Conservation (phyloP, 2,888 invertebrate species). For the Heliconius sara region DNA sequence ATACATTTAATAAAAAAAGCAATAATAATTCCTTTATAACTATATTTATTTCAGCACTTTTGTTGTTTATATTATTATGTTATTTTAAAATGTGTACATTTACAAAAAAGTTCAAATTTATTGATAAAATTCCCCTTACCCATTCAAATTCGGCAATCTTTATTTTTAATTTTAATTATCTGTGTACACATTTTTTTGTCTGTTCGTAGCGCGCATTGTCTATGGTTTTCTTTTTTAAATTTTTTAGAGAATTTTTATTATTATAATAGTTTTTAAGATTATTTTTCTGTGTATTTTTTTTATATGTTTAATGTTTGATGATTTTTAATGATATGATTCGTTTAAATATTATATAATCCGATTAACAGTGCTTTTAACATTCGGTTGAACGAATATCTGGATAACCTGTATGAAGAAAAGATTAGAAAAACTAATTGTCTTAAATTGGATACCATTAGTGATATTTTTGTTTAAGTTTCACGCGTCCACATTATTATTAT, state of each 20-base stretch:
- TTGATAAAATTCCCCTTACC: neutral
- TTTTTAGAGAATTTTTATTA: conserved; percentile 10
- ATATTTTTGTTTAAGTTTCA: no score
- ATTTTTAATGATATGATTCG: neutral
- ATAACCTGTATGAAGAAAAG: no score
- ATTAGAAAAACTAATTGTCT: no score
- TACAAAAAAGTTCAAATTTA: neutral
- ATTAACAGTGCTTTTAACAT: no score
- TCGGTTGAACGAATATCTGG: no score
- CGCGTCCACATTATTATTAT: no score
- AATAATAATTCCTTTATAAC: neutral
- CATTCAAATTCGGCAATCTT: conserved; percentile 3
- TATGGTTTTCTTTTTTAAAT: conserved; percentile 40
- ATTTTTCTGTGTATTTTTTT: conserved; percentile 2
- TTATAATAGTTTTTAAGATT: conserved; percentile 25
- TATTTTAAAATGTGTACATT: conserved; percentile 50
- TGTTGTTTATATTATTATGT: conserved; percentile 49
- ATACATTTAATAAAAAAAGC: neutral
- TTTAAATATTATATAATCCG: no score
- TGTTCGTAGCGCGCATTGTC: conserved; percentile 68
- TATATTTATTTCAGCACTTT: conserved; percentile 36
- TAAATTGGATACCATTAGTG: no score
- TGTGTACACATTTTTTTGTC: conserved; percentile 59
- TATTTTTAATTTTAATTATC: conserved; percentile 19
- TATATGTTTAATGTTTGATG: no score